Conservation (phyloP, 2,113 vertebrate species). For the Glaucidium brasilianum region DNA sequence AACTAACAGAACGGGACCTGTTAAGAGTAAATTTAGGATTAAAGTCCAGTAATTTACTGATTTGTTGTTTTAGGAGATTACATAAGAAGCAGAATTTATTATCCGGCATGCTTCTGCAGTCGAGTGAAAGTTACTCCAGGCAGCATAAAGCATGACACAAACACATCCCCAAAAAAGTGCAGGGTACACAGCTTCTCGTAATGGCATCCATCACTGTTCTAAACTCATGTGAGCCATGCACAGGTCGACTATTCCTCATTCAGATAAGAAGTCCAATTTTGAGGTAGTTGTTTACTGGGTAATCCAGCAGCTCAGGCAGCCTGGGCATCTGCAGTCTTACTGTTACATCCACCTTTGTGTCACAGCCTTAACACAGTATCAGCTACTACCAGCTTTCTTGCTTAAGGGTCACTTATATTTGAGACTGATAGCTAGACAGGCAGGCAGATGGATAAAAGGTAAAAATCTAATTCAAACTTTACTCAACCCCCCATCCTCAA, state of each 20-base stretch:
- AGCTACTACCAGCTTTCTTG: neutral
- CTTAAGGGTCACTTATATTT: neutral
- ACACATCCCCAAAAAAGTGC: neutral
- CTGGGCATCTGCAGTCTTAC: neutral
- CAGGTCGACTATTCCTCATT: neutral
- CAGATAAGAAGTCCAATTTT: neutral
- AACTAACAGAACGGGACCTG: accelerated
- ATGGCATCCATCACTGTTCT: accelerated
- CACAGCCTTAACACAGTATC: neutral
- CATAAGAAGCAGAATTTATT: neutral
- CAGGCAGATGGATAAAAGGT: neutral
- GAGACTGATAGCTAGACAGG: neutral
- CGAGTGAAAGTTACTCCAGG: neutral
- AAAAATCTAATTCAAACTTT: neutral
- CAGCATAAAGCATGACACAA: neutral
- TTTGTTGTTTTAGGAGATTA: neutral
- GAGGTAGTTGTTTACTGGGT: neutral
- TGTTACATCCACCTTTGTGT: neutral
- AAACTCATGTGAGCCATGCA: accelerated
- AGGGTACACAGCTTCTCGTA: neutral
- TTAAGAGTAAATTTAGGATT: neutral
- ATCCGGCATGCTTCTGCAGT: accelerated
- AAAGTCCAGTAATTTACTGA: neutral
- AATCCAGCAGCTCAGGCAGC: neutral
- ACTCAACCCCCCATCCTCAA: neutral